Evolutionary conservation across 2,797 vertebrate genomes (phyloP).

Genomic region (Takifugu ocellatus): DNA sequence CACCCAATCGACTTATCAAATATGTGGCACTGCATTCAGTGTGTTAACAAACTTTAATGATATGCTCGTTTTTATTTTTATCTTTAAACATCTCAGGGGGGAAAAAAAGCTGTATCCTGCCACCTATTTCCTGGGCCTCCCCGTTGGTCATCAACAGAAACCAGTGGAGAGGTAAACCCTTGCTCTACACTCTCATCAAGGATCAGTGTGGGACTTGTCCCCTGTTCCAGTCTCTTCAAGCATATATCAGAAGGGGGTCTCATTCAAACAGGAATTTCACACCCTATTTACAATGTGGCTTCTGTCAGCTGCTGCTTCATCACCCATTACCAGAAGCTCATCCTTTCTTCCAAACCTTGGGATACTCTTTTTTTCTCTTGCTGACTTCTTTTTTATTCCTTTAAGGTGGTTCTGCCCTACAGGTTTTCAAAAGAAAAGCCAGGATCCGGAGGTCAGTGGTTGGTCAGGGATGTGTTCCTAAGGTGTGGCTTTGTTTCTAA

Average conservation of each 20-base stretch:
- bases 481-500: conserved; percentile 42
- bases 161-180: conserved; percentile 56
- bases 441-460: conserved; percentile 34
- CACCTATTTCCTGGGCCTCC: conserved; percentile 29
- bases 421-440: conserved; percentile 45
- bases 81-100: conserved; percentile 29
- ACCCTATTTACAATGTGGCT: conserved; percentile 74
- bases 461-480: conserved; percentile 36
- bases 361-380: conserved; percentile 29
- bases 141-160: conserved; percentile 46
- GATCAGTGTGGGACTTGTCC: conserved; percentile 53
- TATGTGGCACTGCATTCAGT: too few relatives aligned
- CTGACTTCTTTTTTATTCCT: conserved; percentile 35
- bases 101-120: conserved; percentile 12
- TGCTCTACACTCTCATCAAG: conserved; percentile 52
- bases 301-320: conserved; percentile 70
- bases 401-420: conserved; percentile 36
- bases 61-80: conserved; percentile 16
- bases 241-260: conserved; percentile 68
- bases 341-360: conserved; percentile 52
- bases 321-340: conserved; percentile 58
- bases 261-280: conserved; percentile 74
- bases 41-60: conserved; percentile 6
- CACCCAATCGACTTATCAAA: too few relatives aligned
- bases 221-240: conserved; percentile 47